These are phyloP conservation scores for Aptenodytes forsteri DNA, from an alignment of 2,113 vertebrate species.

Conservation along the genomic window DNA sequence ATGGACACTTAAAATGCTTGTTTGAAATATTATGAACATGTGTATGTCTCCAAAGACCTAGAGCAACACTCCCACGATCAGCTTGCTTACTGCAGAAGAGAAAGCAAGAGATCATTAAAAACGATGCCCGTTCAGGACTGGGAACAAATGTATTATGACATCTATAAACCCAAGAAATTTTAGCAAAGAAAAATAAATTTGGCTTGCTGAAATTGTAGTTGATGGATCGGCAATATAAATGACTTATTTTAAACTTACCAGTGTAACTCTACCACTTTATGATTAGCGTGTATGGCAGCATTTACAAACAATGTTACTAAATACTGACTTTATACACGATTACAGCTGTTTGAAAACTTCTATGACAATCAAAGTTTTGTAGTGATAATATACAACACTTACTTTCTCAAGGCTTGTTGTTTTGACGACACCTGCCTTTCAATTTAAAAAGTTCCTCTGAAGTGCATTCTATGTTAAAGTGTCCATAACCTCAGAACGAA, in stretches of 20 bases:
- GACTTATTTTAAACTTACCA: constrained; percentile 24
- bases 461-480: constrained; percentile 70
- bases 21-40: constrained; percentile 27
- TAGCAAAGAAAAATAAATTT: constrained; percentile 13
- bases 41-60: constrained; percentile 1
- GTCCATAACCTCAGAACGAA: constrained; percentile 72
- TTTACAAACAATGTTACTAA: constrained; percentile 53
- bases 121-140: not conserved
- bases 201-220: not conserved
- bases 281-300: constrained; percentile 47
- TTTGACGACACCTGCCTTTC: constrained; percentile 68
- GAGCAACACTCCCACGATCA: not conserved
- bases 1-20: constrained; percentile 43
- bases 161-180: not conserved
- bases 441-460: constrained; percentile 58
- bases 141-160: not conserved
- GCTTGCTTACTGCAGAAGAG: constrained; percentile 14
- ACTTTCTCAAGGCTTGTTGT: constrained; percentile 74
- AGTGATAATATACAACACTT: constrained; percentile 64
- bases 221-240: constrained; percentile 8
- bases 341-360: constrained; percentile 28
- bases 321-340: constrained; percentile 58
- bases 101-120: constrained; percentile 28
- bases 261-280: constrained; percentile 14
- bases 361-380: constrained; percentile 33